These are phyloP conservation scores for Rotaria sp. DNA, from an alignment of 2,888 invertebrate species.

Conservation along the genomic window DNA sequence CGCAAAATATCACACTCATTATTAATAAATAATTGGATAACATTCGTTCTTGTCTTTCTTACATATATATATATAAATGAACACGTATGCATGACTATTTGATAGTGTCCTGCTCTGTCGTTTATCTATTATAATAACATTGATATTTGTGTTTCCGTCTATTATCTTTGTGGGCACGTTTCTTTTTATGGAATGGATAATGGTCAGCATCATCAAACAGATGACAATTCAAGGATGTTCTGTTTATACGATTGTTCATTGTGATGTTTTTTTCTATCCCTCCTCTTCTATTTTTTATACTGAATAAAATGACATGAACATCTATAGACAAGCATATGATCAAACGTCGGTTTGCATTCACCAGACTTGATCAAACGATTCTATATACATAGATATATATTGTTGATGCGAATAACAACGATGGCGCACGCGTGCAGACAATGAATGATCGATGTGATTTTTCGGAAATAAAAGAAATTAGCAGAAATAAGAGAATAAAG, in stretches of 20 bases:
- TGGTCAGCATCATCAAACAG: neutral
- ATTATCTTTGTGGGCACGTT: neutral
- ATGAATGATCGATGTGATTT: neutral
- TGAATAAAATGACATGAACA: neutral
- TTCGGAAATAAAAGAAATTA: neutral
- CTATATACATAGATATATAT: neutral
- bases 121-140: neutral
- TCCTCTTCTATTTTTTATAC: neutral
- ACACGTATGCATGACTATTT: neutral
- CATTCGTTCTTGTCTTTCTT: neutral
- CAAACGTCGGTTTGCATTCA: neutral
- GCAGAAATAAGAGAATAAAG: neutral
- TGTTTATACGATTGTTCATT: conserved; percentile 5
- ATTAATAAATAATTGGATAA: neutral
- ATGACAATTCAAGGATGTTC: conserved; percentile 4
- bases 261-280: neutral
- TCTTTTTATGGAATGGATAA: neutral
- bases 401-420: neutral
- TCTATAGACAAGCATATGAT: conserved; percentile 4
- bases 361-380: neutral
- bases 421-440: neutral
- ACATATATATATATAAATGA: neutral
- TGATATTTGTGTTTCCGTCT: neutral
- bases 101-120: neutral
- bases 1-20: neutral